Evolutionary conservation across 2,797 vertebrate species (phyloP).

Genomic region (Ctenopoma kingsleyae): DNA sequence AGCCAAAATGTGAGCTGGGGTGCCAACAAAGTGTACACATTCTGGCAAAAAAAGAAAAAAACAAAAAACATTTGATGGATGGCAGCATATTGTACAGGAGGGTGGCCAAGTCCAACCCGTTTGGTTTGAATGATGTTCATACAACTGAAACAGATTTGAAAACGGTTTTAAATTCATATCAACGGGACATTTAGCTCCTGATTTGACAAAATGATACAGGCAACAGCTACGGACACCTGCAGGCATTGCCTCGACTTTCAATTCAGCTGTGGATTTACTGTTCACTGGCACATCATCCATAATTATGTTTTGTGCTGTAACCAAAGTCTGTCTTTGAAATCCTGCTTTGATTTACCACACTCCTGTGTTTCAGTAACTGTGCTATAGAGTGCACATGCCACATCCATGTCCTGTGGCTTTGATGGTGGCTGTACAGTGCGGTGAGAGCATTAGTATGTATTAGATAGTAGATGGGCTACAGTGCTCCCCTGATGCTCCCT

Average conservation of each 20-base stretch:
- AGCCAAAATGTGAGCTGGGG: slow-evolving; percentile 49
- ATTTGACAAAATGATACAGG: slow-evolving; percentile 35
- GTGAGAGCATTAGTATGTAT: slow-evolving; percentile 72
- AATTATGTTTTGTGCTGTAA: slow-evolving; percentile 30
- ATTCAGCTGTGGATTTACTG: slow-evolving; percentile 36
- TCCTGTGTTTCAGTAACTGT: slow-evolving; percentile 23
- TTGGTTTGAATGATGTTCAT: slow-evolving; percentile 41
- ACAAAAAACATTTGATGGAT: slow-evolving; percentile 53
- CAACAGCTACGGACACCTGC: slow-evolving; percentile 31
- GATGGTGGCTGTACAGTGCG: slow-evolving; percentile 56
- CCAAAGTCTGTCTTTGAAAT: slow-evolving; percentile 34
- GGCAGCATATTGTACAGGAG: slow-evolving; percentile 36
- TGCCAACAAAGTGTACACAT: slow-evolving; percentile 54
- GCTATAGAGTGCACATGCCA: slow-evolving; percentile 28
- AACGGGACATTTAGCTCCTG: slow-evolving; percentile 22
- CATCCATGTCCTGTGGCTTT: slow-evolving; percentile 56
- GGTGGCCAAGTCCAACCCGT: slow-evolving; percentile 46
- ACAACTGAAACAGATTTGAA: slow-evolving; percentile 42
- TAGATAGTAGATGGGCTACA: slow-evolving; percentile 76
- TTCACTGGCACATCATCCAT: slow-evolving; percentile 19
- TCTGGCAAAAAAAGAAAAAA: slow-evolving; percentile 5
- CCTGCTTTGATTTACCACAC: slow-evolving; percentile 39
- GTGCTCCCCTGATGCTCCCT: slow-evolving; percentile 67
- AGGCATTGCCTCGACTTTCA: slow-evolving; percentile 5
- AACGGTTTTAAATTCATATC: slow-evolving; percentile 40